Percentiles rank a stretch among this genome's conserved stretches.
Conservation (phyloP, 2,113 vertebrate species). For the Lycaon pictus region DNA sequence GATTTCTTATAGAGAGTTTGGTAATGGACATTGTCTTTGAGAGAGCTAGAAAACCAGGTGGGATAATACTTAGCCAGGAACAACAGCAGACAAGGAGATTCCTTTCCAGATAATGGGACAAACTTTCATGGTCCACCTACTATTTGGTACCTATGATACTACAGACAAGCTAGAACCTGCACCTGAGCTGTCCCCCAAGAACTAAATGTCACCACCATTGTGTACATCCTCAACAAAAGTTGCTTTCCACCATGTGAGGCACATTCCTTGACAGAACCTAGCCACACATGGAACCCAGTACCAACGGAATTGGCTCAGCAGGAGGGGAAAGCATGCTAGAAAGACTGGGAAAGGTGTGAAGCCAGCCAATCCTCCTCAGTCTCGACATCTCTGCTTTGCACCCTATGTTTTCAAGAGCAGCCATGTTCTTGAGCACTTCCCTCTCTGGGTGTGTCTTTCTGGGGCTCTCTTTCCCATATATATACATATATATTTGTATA, state of each 20-base stretch:
- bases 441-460: neutral
- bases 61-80: neutral
- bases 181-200: neutral
- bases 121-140: neutral
- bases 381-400: too few relatives aligned
- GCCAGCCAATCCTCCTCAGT: too few relatives aligned
- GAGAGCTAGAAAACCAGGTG: neutral
- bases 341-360: neutral
- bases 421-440: neutral
- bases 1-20: neutral
- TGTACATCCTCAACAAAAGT: neutral
- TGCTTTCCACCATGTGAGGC: neutral
- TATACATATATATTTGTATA: too few relatives aligned
- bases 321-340: neutral
- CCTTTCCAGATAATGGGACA: neutral
- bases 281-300: rapidly evolving
- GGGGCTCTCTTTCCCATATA: too few relatives aligned
- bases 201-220: neutral
- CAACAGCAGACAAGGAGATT: neutral
- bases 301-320: neutral
- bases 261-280: neutral
- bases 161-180: neutral
- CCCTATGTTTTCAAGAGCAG: neutral
- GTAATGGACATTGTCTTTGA: neutral
- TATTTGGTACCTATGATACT: neutral